Conservation (phyloP, 2,113 vertebrate genomes). For the Gadus macrocephalus region DNA sequence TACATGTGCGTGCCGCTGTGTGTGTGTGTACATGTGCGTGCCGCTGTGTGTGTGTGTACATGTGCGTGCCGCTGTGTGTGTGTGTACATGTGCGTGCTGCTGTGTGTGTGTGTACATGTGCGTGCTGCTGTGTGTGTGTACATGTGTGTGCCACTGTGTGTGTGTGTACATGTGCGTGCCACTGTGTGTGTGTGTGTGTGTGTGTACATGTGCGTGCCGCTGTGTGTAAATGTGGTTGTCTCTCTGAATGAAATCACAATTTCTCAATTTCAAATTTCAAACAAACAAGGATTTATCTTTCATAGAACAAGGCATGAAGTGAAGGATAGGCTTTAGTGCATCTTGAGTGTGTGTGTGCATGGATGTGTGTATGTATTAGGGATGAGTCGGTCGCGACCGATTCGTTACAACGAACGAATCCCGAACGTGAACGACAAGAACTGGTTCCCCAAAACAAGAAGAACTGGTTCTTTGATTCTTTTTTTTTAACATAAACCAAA, state of each 20-base stretch:
- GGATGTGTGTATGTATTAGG: background rate
- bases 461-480: too few relatives aligned
- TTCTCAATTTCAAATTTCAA: background rate
- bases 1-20: background rate
- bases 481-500: too few relatives aligned
- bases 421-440: too few relatives aligned
- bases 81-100: background rate
- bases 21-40: too few relatives aligned
- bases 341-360: background rate
- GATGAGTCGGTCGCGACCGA: too few relatives aligned
- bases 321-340: background rate
- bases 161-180: background rate
- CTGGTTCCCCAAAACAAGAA: too few relatives aligned
- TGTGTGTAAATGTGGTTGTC: too few relatives aligned
- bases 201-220: too few relatives aligned
- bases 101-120: background rate
- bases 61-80: background rate
- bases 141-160: background rate
- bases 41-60: background rate
- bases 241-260: background rate
- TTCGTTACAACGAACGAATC: too few relatives aligned
- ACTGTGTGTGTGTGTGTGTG: too few relatives aligned
- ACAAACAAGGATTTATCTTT: conserved; percentile 1
- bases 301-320: background rate
- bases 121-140: too few relatives aligned